Percentiles rank a stretch among this genome's conserved stretches.
phyloP scores from a whole-genome alignment of 2,113 vertebrate genomes.

The Rostratula benghalensis region DNA sequence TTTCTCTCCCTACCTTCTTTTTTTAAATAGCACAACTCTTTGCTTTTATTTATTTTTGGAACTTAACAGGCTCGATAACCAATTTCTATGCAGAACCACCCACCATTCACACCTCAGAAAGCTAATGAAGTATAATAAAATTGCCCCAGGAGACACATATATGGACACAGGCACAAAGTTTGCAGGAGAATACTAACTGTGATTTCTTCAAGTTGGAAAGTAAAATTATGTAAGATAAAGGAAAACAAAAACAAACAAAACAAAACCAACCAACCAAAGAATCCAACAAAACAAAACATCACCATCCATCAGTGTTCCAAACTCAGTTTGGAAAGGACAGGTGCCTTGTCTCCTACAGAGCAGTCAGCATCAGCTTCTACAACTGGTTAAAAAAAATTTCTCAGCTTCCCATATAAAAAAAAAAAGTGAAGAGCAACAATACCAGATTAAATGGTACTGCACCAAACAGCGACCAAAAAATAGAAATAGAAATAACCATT shows the following conservation, averaged over 20 bases:
- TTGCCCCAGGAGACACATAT: neutral
- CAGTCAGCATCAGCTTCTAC: neutral
- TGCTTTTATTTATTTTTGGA: constrained; percentile 32
- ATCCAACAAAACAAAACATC: neutral
- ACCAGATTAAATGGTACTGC: neutral
- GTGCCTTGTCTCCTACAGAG: neutral
- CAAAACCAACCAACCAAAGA: too few species aligned
- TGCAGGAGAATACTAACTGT: neutral
- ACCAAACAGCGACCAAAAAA: neutral
- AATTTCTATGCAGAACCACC: constrained; percentile 16
- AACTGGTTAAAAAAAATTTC: neutral
- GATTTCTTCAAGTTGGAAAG: neutral
- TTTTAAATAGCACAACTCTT: neutral
- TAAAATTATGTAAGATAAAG: neutral
- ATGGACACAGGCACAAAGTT: neutral
- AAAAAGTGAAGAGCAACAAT: neutral
- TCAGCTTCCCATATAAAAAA: neutral
- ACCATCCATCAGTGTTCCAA: neutral
- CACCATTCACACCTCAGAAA: neutral
- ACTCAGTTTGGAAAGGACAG: neutral
- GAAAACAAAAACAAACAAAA: neutral
- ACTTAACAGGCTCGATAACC: neutral
- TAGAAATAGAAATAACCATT: neutral
- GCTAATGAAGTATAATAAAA: constrained; percentile 3
- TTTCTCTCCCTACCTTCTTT: neutral